phyloP scores from a whole-genome alignment of 2,113 vertebrate species.

The Hepsetus odoe region DNA sequence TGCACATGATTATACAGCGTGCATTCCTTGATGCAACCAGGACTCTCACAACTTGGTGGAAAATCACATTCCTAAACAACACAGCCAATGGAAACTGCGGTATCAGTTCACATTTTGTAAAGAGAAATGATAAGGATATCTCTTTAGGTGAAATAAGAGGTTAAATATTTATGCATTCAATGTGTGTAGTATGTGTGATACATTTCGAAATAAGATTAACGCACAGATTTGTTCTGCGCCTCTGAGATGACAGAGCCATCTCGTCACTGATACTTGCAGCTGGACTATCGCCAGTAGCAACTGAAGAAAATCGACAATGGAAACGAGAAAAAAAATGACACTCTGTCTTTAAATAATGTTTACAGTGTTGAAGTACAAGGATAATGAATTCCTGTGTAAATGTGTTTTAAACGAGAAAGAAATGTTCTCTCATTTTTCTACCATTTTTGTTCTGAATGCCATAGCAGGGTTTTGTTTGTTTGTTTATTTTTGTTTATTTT shows the following conservation, averaged over 20 bases:
- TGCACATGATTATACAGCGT: slow-evolving; percentile 22
- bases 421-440: slow-evolving; percentile 87
- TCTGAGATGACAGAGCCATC: slow-evolving; percentile 36
- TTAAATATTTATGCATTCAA: slow-evolving; percentile 41
- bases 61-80: not conserved
- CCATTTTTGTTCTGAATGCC: slow-evolving; percentile 85
- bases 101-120: slow-evolving; percentile 26
- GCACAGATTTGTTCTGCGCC: slow-evolving; percentile 25
- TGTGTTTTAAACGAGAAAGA: slow-evolving; percentile 93
- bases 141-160: slow-evolving; percentile 16
- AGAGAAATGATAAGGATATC: slow-evolving; percentile 14
- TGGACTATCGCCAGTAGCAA: slow-evolving; percentile 35
- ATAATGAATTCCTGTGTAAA: slow-evolving; percentile 95
- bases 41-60: not conserved
- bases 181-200: slow-evolving; percentile 33
- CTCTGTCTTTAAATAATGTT: slow-evolving; percentile 98
- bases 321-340: slow-evolving; percentile 72
- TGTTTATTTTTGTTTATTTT: slow-evolving; percentile 47
- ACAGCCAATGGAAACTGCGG: not conserved
- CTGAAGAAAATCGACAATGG: slow-evolving; percentile 61
- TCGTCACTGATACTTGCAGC: slow-evolving; percentile 23
- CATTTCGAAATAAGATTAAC: slow-evolving; percentile 35
- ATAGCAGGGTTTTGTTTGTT: slow-evolving; percentile 84
- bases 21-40: slow-evolving; percentile 17
- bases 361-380: slow-evolving; percentile 99